These are phyloP conservation scores for Astur gentilis DNA, from an alignment of 2,113 vertebrate species.

Conservation along the genomic window DNA sequence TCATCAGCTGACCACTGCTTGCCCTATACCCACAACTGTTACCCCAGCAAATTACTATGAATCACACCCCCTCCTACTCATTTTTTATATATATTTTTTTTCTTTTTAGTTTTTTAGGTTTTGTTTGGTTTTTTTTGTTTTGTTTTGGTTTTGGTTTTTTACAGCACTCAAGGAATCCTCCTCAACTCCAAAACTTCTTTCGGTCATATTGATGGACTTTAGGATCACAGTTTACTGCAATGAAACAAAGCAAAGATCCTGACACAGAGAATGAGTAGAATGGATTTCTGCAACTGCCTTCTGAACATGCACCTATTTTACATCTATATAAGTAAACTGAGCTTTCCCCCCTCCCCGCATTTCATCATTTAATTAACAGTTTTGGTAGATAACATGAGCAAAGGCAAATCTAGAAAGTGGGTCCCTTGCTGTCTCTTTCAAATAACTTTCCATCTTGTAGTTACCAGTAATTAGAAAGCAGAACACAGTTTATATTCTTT, in stretches of 20 bases:
- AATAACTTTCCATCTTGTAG: not conserved
- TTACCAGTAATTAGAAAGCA: not conserved
- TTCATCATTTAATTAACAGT: slow-evolving; percentile 41
- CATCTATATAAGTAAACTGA: slow-evolving; percentile 14
- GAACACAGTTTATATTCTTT: not conserved
- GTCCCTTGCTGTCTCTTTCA: slow-evolving; percentile 65
- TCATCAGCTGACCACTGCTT: slow-evolving; percentile 81
- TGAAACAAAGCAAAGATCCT: slow-evolving; percentile 95
- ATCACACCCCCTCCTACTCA: slow-evolving; percentile 72
- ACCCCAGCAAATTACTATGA: slow-evolving; percentile 65
- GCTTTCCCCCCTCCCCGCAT: slow-evolving; percentile 22
- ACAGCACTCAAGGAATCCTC: slow-evolving; percentile 82
- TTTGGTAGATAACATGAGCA: slow-evolving; percentile 77
- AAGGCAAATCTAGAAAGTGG: slow-evolving; percentile 86
- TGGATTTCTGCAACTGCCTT: slow-evolving; percentile 81
- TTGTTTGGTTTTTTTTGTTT: not conserved
- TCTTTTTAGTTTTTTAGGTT: not conserved
- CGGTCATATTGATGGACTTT: slow-evolving; percentile 93
- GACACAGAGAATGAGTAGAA: slow-evolving; percentile 89
- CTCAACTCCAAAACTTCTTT: slow-evolving; percentile 83
- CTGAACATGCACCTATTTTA: slow-evolving; percentile 82
- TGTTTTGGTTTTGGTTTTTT: slow-evolving; percentile 54
- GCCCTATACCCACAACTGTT: slow-evolving; percentile 58
- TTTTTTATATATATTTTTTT: slow-evolving; percentile 2
- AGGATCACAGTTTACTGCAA: slow-evolving; percentile 94